Conservation (phyloP, 1,140 invertebrate genomes). For the Daktulosphaira vitifoliae region DNA sequence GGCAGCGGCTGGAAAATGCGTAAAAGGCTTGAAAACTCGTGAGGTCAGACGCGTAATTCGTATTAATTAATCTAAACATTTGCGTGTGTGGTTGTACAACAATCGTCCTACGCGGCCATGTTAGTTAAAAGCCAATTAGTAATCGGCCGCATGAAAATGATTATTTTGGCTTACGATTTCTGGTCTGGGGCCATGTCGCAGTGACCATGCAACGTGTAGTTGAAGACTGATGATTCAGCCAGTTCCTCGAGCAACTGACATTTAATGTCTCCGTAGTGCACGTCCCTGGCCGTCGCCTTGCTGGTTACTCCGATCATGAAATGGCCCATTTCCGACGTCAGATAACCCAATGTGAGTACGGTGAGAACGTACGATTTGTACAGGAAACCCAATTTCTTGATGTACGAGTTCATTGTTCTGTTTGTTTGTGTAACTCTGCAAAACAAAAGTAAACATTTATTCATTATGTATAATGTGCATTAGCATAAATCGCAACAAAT, state of each 20-base stretch:
- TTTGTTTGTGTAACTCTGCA: neutral
- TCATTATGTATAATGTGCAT: no score
- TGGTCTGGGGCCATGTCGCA: conserved; percentile 27
- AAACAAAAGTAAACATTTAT: no score
- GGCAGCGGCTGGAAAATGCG: no score
- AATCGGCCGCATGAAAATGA: no score
- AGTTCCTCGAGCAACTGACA: conserved; percentile 54
- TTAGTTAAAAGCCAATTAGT: no score
- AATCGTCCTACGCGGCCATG: no score
- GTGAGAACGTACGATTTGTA: conserved; percentile 69
- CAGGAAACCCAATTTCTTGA: conserved; percentile 55
- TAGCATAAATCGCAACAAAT: no score
- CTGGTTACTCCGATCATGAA: conserved; percentile 80
- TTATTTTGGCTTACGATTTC: conserved; percentile 20
- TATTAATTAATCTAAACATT: no score
- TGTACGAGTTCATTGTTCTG: conserved; percentile 41
- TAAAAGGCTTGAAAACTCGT: no score
- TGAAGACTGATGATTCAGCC: conserved; percentile 19
- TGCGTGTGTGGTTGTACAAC: no score
- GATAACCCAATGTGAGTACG: conserved; percentile 69
- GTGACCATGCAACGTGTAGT: conserved; percentile 26
- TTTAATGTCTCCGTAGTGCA: conserved; percentile 79
- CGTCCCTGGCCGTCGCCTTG: conserved; percentile 68
- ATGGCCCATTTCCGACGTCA: conserved; percentile 74
- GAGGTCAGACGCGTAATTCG: no score